Conservation (phyloP, 2,113 vertebrate species). For the Emydura subglobosa region DNA sequence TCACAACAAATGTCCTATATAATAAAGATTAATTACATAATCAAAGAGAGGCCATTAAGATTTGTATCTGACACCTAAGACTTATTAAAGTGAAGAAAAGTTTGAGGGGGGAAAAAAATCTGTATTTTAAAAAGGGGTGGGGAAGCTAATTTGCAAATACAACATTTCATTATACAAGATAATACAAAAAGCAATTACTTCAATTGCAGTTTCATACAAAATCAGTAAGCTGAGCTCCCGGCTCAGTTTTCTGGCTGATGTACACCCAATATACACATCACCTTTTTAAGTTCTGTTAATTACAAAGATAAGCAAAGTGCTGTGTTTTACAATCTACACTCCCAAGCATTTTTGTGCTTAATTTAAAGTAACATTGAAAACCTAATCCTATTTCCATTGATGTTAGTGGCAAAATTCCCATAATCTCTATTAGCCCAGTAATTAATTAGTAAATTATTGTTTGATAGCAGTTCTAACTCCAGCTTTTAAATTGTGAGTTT, state of each 20-base stretch:
- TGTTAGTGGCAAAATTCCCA: background rate
- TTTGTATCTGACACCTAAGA: background rate
- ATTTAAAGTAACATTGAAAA: background rate
- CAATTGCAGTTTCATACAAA: background rate
- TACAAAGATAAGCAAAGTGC: background rate
- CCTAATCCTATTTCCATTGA: background rate
- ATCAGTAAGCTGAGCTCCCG: background rate
- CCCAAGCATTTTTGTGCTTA: background rate
- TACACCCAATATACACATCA: rapidly evolving
- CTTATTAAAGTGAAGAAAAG: background rate
- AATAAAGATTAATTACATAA: background rate
- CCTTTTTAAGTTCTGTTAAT: background rate
- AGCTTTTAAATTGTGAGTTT: background rate
- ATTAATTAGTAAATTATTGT: background rate
- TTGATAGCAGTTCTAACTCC: background rate
- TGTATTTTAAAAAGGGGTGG: background rate
- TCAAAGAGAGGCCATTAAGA: background rate
- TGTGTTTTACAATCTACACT: background rate
- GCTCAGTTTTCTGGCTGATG: background rate
- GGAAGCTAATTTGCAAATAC: background rate
- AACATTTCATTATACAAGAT: rapidly evolving
- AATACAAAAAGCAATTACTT: background rate
- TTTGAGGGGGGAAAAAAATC: rapidly evolving
- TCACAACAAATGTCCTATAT: background rate
- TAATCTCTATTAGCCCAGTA: background rate